Evolutionary conservation across 2,113 vertebrate genomes (phyloP), one percentile per base, ranked within the genome.

Genomic region (Leptobrachium leishanense): DNA sequence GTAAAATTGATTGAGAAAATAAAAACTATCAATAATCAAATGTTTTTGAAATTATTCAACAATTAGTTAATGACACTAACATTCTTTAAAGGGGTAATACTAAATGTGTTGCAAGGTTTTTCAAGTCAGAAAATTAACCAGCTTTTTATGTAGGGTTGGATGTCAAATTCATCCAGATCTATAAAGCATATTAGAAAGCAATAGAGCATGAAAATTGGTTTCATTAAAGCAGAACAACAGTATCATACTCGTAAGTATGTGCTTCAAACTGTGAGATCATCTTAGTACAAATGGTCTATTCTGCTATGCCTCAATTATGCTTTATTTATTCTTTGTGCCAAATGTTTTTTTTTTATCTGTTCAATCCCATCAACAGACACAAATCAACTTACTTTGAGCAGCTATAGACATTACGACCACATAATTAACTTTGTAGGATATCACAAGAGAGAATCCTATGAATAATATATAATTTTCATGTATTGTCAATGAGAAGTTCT

Each of bases 401-500:
- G 82, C 69, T 77, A 82, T 66, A 76, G 53, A 39, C 43, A 81
- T 79, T 82, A 82, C 69, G 46, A 71, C 69, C 72, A 77, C 74
- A 85, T 79, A 84, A 82, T 77, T 83, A 82, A 82, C 46, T 57
- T 79, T 74, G 43, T 44, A 66, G 43, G 72, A 74, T 72, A 68
- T 81, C 54, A 67, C 50, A 70, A 15, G 5, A 0, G 0, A 46
- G 46, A 43, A 3, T 43, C 82, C 81, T 77, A 83, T 5, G 3
- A 82, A 74, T 81, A 63, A 77, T 82, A 83, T 83, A 85, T 83
- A 84, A 74, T 2, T 0, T 7, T 75, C 79, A 83, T 78, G 81
- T 79, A 71, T 78, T 1, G 0, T 50, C 81, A 82, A 71, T 62
- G 78, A 68, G 13, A 57, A 84, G 65, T 70, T 67, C 78, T 81